Base-by-base conservation (phyloP, 30 jellyfish, hydroid and myxozoan species). In the Aurelia aurita region DNA sequence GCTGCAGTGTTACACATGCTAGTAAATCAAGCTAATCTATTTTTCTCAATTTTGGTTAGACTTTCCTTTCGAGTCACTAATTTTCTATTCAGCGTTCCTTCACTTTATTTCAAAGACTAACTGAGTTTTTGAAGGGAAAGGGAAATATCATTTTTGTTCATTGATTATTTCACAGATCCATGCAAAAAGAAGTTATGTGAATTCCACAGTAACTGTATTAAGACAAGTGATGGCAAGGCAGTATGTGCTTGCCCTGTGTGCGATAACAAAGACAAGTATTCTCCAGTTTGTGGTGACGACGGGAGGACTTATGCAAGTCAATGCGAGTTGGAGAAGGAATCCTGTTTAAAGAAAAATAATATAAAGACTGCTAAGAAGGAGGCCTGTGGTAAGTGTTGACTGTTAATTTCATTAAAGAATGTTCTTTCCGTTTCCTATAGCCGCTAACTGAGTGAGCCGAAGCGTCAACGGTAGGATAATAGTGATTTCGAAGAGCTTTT, bases 241-340 rank as follows among this genome's bases (percentile, higher is more conserved):
- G 88, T 69, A 45, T 93, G 98, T 55, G 84, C 57, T 0, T 93
- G 98, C 62, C 84, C 91, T 7, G 51, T 68, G 20, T 93, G 98
- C 58, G 15, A 5, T 4, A 45, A 9, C 43, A 79, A 60, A 26
- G 74, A 54, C 28, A 55, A 35, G 0, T 70, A 47, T 63, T 18
- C 45, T 3, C 94, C 96, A 0, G 93, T 83, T 43, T 90, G 97
- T 76, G 97, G 97, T 34, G 63, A 43, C 34, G 75, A 90, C 61
- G 69, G 80, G 11, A 53, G 5, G 6, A 90, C 97, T 0, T 82
- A 90, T 60, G 73, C 97, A 7, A 72, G 57, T 43, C 71, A 51
- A 45, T 90, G 97, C 34, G 57, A 34, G 4, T 39, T 90, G 61
- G 63, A 74, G 46, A 60, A 57, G 65, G 34, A 22, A 16, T 32